phyloP scores from a whole-genome alignment of 2,888 invertebrate genomes.

The Mythimna ferrago region DNA sequence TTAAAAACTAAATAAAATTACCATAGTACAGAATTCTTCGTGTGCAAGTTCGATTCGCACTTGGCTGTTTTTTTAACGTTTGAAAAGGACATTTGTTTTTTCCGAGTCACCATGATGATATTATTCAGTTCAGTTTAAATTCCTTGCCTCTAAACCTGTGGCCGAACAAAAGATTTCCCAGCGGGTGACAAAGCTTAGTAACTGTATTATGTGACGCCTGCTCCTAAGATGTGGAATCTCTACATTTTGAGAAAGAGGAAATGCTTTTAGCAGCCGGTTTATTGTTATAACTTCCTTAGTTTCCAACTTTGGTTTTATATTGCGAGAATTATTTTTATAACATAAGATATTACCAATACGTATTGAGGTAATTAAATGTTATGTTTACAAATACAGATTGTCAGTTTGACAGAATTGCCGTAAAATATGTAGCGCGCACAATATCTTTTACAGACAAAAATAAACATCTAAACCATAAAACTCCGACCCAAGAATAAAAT shows the following conservation, averaged over 20 bases:
- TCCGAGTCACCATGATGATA: background rate
- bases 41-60: too few species aligned
- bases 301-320: background rate
- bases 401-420: too few species aligned
- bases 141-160: constrained; percentile 29
- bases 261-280: constrained; percentile 3
- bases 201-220: constrained; percentile 32
- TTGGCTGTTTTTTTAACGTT: too few species aligned
- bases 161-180: constrained; percentile 56
- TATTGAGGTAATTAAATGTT: background rate
- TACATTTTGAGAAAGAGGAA: constrained; percentile 20
- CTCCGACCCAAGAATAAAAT: background rate
- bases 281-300: constrained; percentile 1
- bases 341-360: background rate
- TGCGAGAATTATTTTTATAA: background rate
- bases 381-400: background rate
- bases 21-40: too few species aligned
- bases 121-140: constrained; percentile 39
- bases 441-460: background rate
- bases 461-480: background rate
- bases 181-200: constrained; percentile 46
- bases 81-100: background rate
- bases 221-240: constrained; percentile 14
- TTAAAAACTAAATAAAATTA: too few species aligned
- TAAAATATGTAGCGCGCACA: too few species aligned